Conservation (phyloP, 2,888 invertebrate genomes). For the Ophion ventricosus region DNA sequence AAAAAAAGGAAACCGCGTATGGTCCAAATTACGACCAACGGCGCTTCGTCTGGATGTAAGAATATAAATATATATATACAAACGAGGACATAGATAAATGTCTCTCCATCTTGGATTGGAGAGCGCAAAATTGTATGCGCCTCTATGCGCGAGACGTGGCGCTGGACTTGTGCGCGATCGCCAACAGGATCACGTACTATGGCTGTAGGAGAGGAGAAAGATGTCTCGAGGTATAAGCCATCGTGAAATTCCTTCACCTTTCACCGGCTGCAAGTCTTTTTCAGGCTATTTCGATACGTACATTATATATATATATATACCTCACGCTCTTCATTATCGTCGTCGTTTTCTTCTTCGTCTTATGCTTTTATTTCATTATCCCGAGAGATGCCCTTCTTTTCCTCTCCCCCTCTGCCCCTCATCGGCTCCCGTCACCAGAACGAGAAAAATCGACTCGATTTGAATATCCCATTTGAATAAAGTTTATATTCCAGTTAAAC, state of each 20-base stretch:
- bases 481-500: not conserved
- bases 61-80: not conserved
- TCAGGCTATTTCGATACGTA: slow-evolving; percentile 14
- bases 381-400: slow-evolving; percentile 16
- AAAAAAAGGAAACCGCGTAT: not conserved
- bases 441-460: not conserved
- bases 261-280: slow-evolving; percentile 74
- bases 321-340: slow-evolving; percentile 17
- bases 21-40: slow-evolving; percentile 14
- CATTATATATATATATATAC: slow-evolving; percentile 8
- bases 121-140: slow-evolving; percentile 54
- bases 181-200: slow-evolving; percentile 25
- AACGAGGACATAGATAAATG: slow-evolving; percentile 5
- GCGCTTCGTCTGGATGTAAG: not conserved
- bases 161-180: slow-evolving; percentile 33
- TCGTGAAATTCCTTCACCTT: slow-evolving; percentile 76
- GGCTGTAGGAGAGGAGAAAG: slow-evolving; percentile 48
- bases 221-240: slow-evolving; percentile 56
- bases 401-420: not conserved
- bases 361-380: slow-evolving; percentile 55
- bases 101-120: slow-evolving; percentile 49
- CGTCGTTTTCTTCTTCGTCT: slow-evolving; percentile 42
- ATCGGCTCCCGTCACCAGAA: not conserved
- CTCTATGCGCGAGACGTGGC: slow-evolving; percentile 13
- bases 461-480: not conserved